Evolutionary conservation across 2,797 vertebrate genomes (phyloP).

Genomic region (Euphonia xanthogaster): DNA sequence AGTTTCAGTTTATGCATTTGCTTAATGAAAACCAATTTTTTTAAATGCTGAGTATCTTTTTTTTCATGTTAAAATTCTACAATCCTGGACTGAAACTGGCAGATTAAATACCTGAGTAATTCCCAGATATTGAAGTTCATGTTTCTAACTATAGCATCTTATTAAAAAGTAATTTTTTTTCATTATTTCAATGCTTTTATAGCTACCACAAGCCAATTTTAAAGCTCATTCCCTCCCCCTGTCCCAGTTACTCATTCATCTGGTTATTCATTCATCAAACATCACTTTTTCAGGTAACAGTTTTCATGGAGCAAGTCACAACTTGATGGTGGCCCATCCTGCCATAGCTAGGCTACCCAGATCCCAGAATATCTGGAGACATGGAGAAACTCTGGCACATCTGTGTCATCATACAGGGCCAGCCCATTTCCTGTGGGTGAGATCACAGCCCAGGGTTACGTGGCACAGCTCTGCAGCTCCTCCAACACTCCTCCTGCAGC

Average conservation of each 20-base stretch:
- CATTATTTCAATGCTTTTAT: not conserved
- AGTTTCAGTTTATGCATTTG: not conserved
- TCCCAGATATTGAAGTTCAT: not conserved
- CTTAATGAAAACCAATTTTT: not conserved
- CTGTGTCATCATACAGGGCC: not conserved
- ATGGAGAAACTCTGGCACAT: not conserved
- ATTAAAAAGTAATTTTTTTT: not conserved
- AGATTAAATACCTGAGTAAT: not conserved
- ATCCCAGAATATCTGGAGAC: not conserved
- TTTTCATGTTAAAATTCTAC: not conserved
- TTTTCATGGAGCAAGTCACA: not conserved
- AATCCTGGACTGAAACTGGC: not conserved
- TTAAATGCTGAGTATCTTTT: not conserved
- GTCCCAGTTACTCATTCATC: not conserved
- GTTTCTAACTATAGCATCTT: not conserved
- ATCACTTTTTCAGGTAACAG: not conserved
- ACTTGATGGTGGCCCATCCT: not conserved
- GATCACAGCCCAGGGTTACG: not conserved
- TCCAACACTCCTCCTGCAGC: not conserved
- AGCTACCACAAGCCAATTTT: not conserved
- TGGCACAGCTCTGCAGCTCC: not conserved
- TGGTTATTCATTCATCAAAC: not conserved
- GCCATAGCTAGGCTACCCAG: not conserved
- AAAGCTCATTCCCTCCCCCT: not conserved
- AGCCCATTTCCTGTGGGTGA: not conserved